Percentiles rank a stretch among this genome's conserved stretches.
phyloP scores from a whole-genome alignment of 2,888 invertebrate genomes.

The Euzophera pinguis region DNA sequence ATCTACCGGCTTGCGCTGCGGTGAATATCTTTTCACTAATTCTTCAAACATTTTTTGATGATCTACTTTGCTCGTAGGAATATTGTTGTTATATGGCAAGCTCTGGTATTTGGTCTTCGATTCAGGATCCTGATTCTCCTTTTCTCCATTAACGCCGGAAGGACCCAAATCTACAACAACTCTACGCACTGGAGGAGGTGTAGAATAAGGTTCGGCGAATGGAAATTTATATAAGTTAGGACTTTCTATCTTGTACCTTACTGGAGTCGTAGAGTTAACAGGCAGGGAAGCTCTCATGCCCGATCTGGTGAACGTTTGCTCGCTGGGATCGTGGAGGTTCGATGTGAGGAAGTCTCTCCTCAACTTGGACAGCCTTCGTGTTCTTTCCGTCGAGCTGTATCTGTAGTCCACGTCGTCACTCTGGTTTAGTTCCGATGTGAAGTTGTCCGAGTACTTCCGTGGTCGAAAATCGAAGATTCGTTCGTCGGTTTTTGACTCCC shows the following conservation, averaged over 20 bases:
- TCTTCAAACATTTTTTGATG: constrained; percentile 70
- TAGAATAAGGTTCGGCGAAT: constrained; percentile 70
- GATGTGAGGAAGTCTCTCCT: constrained; percentile 68
- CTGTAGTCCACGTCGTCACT: constrained; percentile 71
- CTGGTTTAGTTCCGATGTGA: constrained; percentile 65
- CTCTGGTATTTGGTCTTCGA: constrained; percentile 46
- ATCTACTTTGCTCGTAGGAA: constrained; percentile 49
- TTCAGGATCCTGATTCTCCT: constrained; percentile 59
- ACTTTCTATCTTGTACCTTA: constrained; percentile 68
- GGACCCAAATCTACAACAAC: constrained; percentile 56
- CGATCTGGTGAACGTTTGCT: constrained; percentile 52
- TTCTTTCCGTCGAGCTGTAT: constrained; percentile 64
- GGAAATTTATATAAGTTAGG: constrained; percentile 73
- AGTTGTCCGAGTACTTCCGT: constrained; percentile 72
- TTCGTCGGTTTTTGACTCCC: constrained; percentile 62
- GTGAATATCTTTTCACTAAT: constrained; percentile 68
- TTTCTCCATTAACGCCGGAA: constrained; percentile 45
- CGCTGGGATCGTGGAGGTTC: constrained; percentile 65
- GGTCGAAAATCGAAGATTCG: constrained; percentile 59
- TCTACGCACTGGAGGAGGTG: constrained; percentile 65
- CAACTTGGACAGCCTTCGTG: constrained; percentile 64
- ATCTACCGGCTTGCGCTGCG: constrained; percentile 67
- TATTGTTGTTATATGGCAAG: constrained; percentile 41
- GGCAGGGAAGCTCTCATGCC: constrained; percentile 67
- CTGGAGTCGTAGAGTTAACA: constrained; percentile 44